Conservation (phyloP, 2,888 invertebrate genomes). For the Lasiommata megera region DNA sequence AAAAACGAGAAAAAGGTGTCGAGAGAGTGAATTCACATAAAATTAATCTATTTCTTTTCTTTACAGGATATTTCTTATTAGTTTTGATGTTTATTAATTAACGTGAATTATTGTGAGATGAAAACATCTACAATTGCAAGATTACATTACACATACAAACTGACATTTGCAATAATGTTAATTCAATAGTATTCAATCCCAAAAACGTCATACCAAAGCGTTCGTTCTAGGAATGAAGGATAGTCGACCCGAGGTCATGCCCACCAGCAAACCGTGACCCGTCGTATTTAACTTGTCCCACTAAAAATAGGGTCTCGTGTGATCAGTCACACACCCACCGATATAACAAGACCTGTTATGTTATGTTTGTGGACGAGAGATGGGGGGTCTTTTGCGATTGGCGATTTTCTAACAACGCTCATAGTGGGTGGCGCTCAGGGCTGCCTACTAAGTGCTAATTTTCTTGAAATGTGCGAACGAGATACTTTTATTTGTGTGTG, state of each 20-base stretch:
- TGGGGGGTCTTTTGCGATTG: background rate
- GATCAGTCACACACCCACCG: constrained; percentile 12
- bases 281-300: background rate
- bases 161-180: no score
- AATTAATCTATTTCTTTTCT: no score
- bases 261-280: constrained; percentile 25
- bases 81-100: no score
- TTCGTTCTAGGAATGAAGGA: constrained; percentile 18
- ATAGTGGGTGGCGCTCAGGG: constrained; percentile 61
- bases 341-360: constrained; percentile 17
- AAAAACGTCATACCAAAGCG: constrained; percentile 6
- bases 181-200: constrained; percentile 6
- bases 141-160: no score
- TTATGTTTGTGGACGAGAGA: background rate
- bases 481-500: no score
- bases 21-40: no score
- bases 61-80: no score
- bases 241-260: constrained; percentile 17
- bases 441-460: background rate
- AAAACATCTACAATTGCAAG: no score
- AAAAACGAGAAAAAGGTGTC: no score
- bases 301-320: background rate
- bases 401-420: constrained; percentile 47
- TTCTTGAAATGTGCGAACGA: no score
- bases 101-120: no score